Base-by-base conservation (phyloP, 2,888 invertebrate species). In the Pachydiplax longipennis region DNA sequence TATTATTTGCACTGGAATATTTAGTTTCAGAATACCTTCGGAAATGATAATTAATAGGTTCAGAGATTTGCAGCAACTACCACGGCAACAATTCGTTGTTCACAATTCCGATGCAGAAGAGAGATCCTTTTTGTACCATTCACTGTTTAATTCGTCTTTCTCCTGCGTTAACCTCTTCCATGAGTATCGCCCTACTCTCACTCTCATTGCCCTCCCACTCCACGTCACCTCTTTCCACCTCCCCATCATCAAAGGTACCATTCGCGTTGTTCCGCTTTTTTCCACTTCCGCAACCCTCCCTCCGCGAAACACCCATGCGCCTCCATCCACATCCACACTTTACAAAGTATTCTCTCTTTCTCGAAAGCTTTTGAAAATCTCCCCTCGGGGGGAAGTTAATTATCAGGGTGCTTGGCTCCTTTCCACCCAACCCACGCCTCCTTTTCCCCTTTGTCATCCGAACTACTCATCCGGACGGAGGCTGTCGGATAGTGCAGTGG, bases 321-420 rank as follows among this genome's bases (percentile, higher is more conserved):
- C 73, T 73, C 73, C 73, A 25, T 73, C 73, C 73, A 31, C 73
- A 73, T 73, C 73, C 73, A 73, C 73, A 73, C 87, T 87, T 83
- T 87, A 65, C 87, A 61, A 87, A 87, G 87, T 87, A 87, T 87
- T 65, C 87, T 65, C 61, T 35, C 83, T 87, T 37, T 61, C 87
- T 87, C 22, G 37, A 65, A 65, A 37, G 61, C 87, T 87, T 61
- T 65, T 87, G 87, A 87, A 87, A 87, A 87, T 58, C 87, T 87
- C 65, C 87, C 87, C 87, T 87, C 87, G 65, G 87, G 87, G 87
- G 61, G 87, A 87, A 87, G 87, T 65, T 87, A 87, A 87, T 87
- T 87, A 87, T 87, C 87, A 87, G 87, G 35, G 65, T 87, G 61
- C 87, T 61, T 87, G 65, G 65, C 65, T 65, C 65, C 65, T 65